Conservation (phyloP, 2,888 invertebrate genomes). For the Tachina lurida region DNA sequence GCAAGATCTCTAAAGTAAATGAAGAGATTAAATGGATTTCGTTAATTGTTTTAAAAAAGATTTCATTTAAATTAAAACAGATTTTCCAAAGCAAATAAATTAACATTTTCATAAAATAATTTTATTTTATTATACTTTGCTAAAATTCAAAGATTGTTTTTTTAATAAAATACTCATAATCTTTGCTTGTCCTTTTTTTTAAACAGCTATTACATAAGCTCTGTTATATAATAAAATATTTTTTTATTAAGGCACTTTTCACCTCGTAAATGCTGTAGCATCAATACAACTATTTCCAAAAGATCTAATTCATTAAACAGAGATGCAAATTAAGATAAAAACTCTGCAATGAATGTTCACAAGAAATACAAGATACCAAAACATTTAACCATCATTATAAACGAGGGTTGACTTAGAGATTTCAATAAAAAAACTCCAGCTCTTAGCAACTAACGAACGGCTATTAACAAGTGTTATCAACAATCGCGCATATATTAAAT, state of each 20-base stretch:
- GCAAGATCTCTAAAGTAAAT: slow-evolving; percentile 68
- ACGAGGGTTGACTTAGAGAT: slow-evolving; percentile 58
- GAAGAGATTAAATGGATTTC: slow-evolving; percentile 67
- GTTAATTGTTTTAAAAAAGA: slow-evolving; percentile 65
- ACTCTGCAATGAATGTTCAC: slow-evolving; percentile 53
- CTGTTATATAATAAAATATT: slow-evolving; percentile 29
- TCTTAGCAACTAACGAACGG: slow-evolving; percentile 55
- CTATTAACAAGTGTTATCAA: slow-evolving; percentile 77
- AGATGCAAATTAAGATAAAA: slow-evolving; percentile 75
- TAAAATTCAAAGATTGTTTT: slow-evolving; percentile 15
- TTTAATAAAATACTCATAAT: slow-evolving; percentile 6
- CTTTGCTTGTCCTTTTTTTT: background rate
- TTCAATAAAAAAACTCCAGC: slow-evolving; percentile 9
- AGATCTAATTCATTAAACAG: slow-evolving; percentile 78
- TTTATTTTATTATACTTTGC: background rate
- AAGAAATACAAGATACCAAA: slow-evolving; percentile 2
- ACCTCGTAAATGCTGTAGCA: slow-evolving; percentile 53
- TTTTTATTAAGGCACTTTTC: slow-evolving; percentile 66
- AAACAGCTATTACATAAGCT: slow-evolving; percentile 21
- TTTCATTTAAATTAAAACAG: slow-evolving; percentile 65
- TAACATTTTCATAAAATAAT: slow-evolving; percentile 19
- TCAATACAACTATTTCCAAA: slow-evolving; percentile 73
- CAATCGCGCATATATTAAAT: slow-evolving; percentile 79
- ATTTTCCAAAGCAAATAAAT: slow-evolving; percentile 55
- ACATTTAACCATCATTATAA: background rate